A percentile compares a stretch with the other conserved stretches of the same genome.
phyloP scores from a whole-genome alignment of 1,140 invertebrate species.

The Oncopodura yosiiana region DNA sequence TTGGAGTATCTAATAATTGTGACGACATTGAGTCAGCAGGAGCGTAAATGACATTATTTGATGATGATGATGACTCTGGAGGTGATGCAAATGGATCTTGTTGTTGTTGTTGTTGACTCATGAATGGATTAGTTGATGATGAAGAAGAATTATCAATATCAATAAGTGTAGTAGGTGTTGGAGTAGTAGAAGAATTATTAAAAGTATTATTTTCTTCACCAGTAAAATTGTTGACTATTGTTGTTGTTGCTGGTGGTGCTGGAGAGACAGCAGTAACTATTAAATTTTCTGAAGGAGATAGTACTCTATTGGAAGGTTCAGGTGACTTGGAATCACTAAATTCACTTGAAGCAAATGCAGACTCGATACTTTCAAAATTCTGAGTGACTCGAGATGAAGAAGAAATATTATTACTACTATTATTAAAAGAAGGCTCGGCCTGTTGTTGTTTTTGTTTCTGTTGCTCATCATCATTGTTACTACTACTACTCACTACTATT shows the following conservation, averaged over 20 bases:
- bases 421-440: background rate
- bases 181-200: too few species aligned
- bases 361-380: conserved; percentile 22
- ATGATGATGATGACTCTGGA: too few species aligned
- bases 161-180: too few species aligned
- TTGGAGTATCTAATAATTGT: background rate
- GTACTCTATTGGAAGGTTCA: background rate
- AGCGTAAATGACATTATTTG: too few species aligned
- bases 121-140: too few species aligned
- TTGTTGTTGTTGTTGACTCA: background rate
- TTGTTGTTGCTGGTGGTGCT: background rate
- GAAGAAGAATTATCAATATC: too few species aligned
- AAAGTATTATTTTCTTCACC: too few species aligned
- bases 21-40: too few species aligned
- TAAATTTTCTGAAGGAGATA: background rate
- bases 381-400: background rate
- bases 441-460: background rate
- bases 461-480: background rate
- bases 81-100: background rate
- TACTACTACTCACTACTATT: background rate
- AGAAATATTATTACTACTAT: background rate
- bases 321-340: conserved; percentile 1
- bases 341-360: conserved; percentile 16
- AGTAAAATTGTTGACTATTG: too few species aligned
- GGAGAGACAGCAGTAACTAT: background rate